These are phyloP conservation scores for Pachliopta kotzebuea DNA, from an alignment of 2,888 invertebrate species.

Conservation along the genomic window DNA sequence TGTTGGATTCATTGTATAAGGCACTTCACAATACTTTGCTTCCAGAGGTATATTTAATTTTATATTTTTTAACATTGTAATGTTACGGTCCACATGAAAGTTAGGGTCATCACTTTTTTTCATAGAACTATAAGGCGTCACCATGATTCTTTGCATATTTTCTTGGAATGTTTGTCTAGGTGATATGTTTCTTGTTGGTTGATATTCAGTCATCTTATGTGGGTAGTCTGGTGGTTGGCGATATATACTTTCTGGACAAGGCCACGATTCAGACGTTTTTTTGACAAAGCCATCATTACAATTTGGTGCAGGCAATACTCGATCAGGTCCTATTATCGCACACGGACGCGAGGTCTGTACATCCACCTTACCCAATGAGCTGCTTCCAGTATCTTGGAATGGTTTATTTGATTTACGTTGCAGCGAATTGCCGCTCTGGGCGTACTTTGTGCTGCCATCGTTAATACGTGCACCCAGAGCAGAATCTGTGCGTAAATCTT, in stretches of 20 bases:
- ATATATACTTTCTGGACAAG: slow-evolving; percentile 51
- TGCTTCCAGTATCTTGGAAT: slow-evolving; percentile 64
- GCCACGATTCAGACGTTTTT: slow-evolving; percentile 62
- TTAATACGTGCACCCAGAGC: slow-evolving; percentile 60
- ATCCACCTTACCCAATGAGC: slow-evolving; percentile 67
- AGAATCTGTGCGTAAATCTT: slow-evolving; percentile 63
- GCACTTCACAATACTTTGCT: slow-evolving; percentile 74
- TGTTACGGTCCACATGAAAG: slow-evolving; percentile 44
- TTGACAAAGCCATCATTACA: slow-evolving; percentile 56
- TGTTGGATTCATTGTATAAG: slow-evolving; percentile 65
- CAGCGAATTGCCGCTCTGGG: slow-evolving; percentile 50
- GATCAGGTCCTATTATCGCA: slow-evolving; percentile 75
- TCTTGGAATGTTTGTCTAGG: slow-evolving; percentile 79
- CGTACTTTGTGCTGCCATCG: slow-evolving; percentile 65
- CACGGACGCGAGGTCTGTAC: slow-evolving; percentile 64
- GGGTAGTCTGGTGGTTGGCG: slow-evolving; percentile 64
- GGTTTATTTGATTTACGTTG: slow-evolving; percentile 61
- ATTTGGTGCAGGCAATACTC: slow-evolving; percentile 57
- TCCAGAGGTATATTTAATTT: slow-evolving; percentile 60
- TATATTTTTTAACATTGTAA: slow-evolving; percentile 47
- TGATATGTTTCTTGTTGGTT: slow-evolving; percentile 72
- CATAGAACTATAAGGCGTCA: slow-evolving; percentile 62
- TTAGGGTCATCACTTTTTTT: slow-evolving; percentile 59
- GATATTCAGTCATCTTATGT: slow-evolving; percentile 56
- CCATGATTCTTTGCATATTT: slow-evolving; percentile 75